A percentile compares a stretch with the other conserved stretches of the same genome.
Evolutionary conservation across 2,888 invertebrate genomes (phyloP).

Genomic region (Pollenia angustigena): DNA sequence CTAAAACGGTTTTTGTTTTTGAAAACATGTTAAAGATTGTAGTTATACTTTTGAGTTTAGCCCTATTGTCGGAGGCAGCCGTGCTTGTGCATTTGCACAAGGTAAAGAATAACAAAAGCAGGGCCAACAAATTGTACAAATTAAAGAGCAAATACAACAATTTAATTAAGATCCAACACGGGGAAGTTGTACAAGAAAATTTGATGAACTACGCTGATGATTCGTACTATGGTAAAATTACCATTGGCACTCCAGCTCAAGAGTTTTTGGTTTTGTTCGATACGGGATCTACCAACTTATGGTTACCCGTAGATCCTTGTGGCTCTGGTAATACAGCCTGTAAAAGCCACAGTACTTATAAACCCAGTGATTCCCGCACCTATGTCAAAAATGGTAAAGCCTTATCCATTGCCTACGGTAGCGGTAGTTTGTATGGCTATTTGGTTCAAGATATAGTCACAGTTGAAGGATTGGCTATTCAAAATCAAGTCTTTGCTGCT

Average conservation of each 20-base stretch:
- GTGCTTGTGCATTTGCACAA: conserved; percentile 63
- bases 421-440: conserved; percentile 97
- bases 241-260: conserved; percentile 96
- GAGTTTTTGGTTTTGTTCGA: conserved; percentile 97
- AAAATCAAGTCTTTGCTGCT: conserved; percentile 95
- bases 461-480: conserved; percentile 88
- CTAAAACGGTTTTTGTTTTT: conserved; percentile 1
- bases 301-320: conserved; percentile 99
- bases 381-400: conserved; percentile 94
- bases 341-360: conserved; percentile 97
- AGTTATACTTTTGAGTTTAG: conserved; percentile 50
- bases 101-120: conserved; percentile 35
- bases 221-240: conserved; percentile 96
- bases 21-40: conserved; percentile 83
- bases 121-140: conserved; percentile 55
- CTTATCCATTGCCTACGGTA: conserved; percentile 97
- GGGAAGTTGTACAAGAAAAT: conserved; percentile 33
- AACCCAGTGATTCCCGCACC: conserved; percentile 91
- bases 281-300: conserved; percentile 95
- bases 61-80: conserved; percentile 64
- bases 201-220: conserved; percentile 92
- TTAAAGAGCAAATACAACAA: conserved; percentile 69
- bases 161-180: not conserved
- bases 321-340: conserved; percentile 95
- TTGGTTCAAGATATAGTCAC: conserved; percentile 94